These are phyloP conservation scores for Copidosoma aretas DNA, from an alignment of 2,888 invertebrate genomes.

Conservation along the genomic window DNA sequence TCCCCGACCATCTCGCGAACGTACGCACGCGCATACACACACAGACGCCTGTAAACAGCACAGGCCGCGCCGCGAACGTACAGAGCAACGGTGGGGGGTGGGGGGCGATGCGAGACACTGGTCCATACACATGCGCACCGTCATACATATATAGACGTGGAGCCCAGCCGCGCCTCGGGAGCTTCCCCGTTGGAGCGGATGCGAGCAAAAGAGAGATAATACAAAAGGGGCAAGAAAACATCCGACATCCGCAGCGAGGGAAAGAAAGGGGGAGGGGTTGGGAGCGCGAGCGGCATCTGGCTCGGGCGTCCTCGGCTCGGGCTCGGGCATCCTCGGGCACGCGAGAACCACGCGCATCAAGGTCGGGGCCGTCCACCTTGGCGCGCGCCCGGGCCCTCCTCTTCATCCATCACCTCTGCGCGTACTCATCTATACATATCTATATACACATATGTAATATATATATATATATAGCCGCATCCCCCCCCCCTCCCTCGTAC, in stretches of 20 bases:
- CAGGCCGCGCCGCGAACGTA: neutral
- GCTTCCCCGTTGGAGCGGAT: conserved; percentile 13
- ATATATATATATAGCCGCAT: too few relatives aligned
- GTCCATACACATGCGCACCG: neutral
- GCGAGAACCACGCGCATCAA: conserved; percentile 61
- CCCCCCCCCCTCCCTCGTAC: neutral
- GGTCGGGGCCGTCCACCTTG: conserved; percentile 58
- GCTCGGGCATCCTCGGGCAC: conserved; percentile 48
- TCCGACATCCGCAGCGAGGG: neutral
- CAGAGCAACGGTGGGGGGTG: neutral
- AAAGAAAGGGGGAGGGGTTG: too few relatives aligned
- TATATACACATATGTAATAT: too few relatives aligned
- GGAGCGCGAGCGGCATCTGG: conserved; percentile 14
- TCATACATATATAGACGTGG: too few relatives aligned
- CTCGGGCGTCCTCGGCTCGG: conserved; percentile 43
- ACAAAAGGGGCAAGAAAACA: neutral
- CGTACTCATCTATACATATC: too few relatives aligned
- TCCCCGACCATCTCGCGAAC: conserved; percentile 7
- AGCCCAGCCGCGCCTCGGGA: neutral
- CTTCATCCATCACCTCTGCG: conserved; percentile 9
- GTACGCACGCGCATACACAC: too few relatives aligned
- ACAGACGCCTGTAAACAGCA: conserved; percentile 36
- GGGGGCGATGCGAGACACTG: neutral
- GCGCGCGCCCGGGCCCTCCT: conserved; percentile 8
- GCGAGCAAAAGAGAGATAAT: neutral